A percentile compares a stretch with the other conserved stretches of the same genome.
These are phyloP conservation scores for Sciaenops ocellatus DNA, from an alignment of 2,797 vertebrate genomes.

Conservation along the genomic window DNA sequence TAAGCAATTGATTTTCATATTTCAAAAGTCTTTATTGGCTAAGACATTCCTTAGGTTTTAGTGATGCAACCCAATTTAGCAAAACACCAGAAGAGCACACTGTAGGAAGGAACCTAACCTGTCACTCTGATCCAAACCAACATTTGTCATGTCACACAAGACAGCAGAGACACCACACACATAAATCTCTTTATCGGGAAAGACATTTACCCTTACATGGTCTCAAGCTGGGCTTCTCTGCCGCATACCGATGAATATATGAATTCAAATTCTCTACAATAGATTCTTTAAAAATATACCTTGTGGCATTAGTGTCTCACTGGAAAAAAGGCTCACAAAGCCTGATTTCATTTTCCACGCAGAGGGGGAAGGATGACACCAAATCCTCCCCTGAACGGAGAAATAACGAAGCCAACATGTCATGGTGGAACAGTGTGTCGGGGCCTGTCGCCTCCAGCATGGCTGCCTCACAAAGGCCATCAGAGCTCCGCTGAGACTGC, in stretches of 20 bases:
- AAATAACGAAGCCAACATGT: conserved; percentile 75
- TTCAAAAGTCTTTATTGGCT: background rate
- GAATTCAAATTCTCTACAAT: conserved; percentile 47
- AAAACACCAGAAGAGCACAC: background rate
- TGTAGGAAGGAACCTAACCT: background rate
- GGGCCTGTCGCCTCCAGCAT: conserved; percentile 72
- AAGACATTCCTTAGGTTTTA: background rate
- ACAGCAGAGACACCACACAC: background rate
- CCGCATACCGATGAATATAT: conserved; percentile 34
- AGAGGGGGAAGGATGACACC: conserved; percentile 56
- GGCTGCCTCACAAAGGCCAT: conserved; percentile 75
- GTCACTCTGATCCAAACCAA: background rate
- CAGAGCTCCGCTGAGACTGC: conserved; percentile 61
- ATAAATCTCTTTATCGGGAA: background rate
- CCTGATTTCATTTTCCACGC: conserved; percentile 64
- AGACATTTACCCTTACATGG: conserved; percentile 7
- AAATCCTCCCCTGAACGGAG: conserved; percentile 60
- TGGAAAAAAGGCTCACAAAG: conserved; percentile 40
- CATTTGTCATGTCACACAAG: background rate
- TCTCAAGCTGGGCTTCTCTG: conserved; percentile 20
- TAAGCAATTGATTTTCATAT: background rate
- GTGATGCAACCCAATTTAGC: background rate
- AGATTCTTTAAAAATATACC: conserved; percentile 45
- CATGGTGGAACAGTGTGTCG: conserved; percentile 54
- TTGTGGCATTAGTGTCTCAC: conserved; percentile 32